A percentile compares a stretch with the other conserved stretches of the same genome.
Evolutionary conservation across 2,113 vertebrate species (phyloP).

Genomic region (Arothron firmamentum): DNA sequence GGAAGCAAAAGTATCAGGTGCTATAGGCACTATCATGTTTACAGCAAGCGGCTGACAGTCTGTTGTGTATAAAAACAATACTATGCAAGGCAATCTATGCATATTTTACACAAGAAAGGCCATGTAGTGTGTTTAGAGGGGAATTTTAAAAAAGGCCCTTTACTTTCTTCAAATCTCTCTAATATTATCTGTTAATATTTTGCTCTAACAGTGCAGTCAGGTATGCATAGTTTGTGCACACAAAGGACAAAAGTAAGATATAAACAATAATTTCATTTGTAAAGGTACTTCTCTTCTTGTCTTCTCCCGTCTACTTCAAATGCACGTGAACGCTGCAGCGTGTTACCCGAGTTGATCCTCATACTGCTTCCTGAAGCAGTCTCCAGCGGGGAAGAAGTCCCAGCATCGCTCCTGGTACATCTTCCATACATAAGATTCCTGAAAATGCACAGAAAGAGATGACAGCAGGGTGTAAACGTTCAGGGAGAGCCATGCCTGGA

Average conservation of each 20-base stretch:
- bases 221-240: constrained; percentile 60
- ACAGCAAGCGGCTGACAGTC: constrained; percentile 55
- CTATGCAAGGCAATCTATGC: constrained; percentile 48
- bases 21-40: constrained; percentile 65
- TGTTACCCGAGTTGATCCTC: constrained; percentile 88
- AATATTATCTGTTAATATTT: constrained; percentile 12
- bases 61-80: constrained; percentile 31
- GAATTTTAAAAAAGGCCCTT: constrained; percentile 26
- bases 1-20: constrained; percentile 37
- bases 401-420: constrained; percentile 91
- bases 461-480: no score
- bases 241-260: constrained; percentile 37
- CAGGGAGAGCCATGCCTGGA: background rate
- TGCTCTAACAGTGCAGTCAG: constrained; percentile 45
- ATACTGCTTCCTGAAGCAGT: constrained; percentile 93
- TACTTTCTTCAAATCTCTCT: constrained; percentile 16
- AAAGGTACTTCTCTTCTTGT: background rate
- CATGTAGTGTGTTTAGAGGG: constrained; percentile 42
- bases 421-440: constrained; percentile 96
- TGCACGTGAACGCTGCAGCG: background rate
- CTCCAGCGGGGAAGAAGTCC: constrained; percentile 92
- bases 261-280: constrained; percentile 19
- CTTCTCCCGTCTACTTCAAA: constrained; percentile 4
- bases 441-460: background rate
- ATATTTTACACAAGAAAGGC: constrained; percentile 45